phyloP scores from a whole-genome alignment of 2,113 vertebrate species.

The Urocitellus parryii region DNA sequence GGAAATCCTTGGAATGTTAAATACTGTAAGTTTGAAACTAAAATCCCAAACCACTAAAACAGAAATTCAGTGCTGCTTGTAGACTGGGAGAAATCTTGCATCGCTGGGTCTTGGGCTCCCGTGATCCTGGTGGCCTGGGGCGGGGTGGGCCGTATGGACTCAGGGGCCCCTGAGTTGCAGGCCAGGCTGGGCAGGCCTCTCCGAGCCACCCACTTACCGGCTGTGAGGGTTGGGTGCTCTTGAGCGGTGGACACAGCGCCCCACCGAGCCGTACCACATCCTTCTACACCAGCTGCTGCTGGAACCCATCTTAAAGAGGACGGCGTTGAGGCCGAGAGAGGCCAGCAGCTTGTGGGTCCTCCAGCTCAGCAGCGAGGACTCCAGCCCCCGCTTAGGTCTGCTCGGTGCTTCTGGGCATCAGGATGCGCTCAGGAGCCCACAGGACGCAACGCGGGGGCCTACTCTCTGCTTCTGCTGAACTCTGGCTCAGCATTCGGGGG shows the following conservation, averaged over 20 bases:
- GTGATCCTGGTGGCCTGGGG: no score
- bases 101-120: fast-evolving
- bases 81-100: background rate
- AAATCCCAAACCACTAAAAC: background rate
- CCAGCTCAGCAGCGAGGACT: background rate
- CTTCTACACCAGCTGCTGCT: background rate
- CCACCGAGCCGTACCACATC: background rate
- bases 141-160: no score
- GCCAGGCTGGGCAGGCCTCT: no score
- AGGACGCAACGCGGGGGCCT: fast-evolving
- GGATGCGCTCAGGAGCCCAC: no score
- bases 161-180: no score
- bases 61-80: background rate
- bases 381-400: background rate
- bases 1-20: background rate
- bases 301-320: background rate
- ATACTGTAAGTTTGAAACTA: background rate
- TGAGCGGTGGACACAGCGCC: no score
- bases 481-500: fast-evolving
- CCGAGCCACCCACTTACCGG: fast-evolving
- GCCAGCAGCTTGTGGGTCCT: background rate
- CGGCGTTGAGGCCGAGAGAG: background rate
- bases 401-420: fast-evolving
- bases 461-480: background rate
- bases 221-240: no score